Evolutionary conservation across 2,113 vertebrate genomes (phyloP).

Genomic region (Notothenia rossii): DNA sequence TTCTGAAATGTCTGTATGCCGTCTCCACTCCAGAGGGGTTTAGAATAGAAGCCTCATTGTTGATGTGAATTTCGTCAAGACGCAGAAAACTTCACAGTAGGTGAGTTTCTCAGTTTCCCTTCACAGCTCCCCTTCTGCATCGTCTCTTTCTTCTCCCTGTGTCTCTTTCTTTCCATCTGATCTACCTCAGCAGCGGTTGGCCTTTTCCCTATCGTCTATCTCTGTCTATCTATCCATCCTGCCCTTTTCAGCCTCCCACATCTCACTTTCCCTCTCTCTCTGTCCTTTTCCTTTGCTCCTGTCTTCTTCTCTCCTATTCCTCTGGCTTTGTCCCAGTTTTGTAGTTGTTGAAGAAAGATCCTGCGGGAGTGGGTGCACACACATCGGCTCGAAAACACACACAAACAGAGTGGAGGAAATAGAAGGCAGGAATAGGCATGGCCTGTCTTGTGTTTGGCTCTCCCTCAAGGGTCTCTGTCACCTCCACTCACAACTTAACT

Average conservation of each 20-base stretch:
- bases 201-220: slow-evolving; percentile 33
- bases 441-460: slow-evolving; percentile 44
- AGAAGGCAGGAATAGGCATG: slow-evolving; percentile 54
- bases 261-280: slow-evolving; percentile 48
- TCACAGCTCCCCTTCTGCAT: background rate
- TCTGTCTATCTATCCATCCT: slow-evolving; percentile 21
- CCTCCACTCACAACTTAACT: slow-evolving; percentile 57
- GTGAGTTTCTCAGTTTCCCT: slow-evolving; percentile 7
- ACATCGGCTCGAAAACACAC: slow-evolving; percentile 34
- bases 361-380: slow-evolving; percentile 60
- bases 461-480: slow-evolving; percentile 59
- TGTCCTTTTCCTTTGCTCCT: slow-evolving; percentile 35
- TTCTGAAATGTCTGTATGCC: slow-evolving; percentile 19
- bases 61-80: slow-evolving; percentile 36
- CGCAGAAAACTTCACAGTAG: slow-evolving; percentile 34
- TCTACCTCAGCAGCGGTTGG: slow-evolving; percentile 32
- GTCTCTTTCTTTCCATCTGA: slow-evolving; percentile 16
- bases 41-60: slow-evolving; percentile 33
- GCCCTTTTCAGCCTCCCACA: slow-evolving; percentile 39
- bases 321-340: slow-evolving; percentile 77
- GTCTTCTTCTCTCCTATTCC: slow-evolving; percentile 32
- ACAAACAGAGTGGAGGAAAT: slow-evolving; percentile 27
- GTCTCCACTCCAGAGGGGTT: slow-evolving; percentile 36
- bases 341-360: slow-evolving; percentile 71
- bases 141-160: slow-evolving; percentile 13